Evolutionary conservation across 1,140 invertebrate genomes (phyloP).

Genomic region (Caenorhabditis brenneri): DNA sequence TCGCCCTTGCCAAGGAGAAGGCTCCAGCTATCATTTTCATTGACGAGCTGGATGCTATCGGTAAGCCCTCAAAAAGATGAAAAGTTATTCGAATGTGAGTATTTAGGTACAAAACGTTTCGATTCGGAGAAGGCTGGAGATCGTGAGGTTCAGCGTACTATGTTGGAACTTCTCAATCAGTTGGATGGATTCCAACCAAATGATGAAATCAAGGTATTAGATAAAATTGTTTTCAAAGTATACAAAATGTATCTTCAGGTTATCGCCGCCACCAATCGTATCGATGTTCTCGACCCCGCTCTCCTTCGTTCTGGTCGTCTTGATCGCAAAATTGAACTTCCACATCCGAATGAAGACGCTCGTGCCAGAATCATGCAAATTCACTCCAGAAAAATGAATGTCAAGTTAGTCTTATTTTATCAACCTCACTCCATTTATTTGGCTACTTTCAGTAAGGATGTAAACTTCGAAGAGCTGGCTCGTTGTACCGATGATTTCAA

Average conservation of each 20-base stretch:
- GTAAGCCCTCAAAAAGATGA: constrained; percentile 70
- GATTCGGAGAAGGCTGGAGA: constrained; percentile 99
- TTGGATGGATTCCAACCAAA: constrained; percentile 98
- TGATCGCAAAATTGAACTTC: constrained; percentile 99
- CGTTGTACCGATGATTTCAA: constrained; percentile 99
- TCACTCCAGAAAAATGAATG: constrained; percentile 99
- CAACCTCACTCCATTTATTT: background rate
- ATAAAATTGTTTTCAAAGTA: background rate
- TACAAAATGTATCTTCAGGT: constrained; percentile 74
- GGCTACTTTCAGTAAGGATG: constrained; percentile 80
- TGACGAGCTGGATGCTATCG: constrained; percentile 98
- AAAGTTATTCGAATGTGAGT: background rate
- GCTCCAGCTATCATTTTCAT: constrained; percentile 99
- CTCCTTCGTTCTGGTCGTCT: constrained; percentile 91
- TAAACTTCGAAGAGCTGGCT: constrained; percentile 97
- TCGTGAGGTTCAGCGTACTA: constrained; percentile 97
- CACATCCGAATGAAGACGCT: constrained; percentile 98
- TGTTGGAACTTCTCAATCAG: constrained; percentile 98
- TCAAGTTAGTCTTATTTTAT: constrained; percentile 74
- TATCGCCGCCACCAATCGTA: constrained; percentile 98
- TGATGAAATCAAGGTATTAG: constrained; percentile 87
- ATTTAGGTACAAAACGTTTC: constrained; percentile 88
- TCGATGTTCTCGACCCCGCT: constrained; percentile 98
- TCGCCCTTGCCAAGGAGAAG: constrained; percentile 98
- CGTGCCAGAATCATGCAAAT: constrained; percentile 99